Evolutionary conservation across 2,797 vertebrate genomes (phyloP), one percentile per base, ranked within the genome.

Genomic region (Lagorchestes hirsutus): DNA sequence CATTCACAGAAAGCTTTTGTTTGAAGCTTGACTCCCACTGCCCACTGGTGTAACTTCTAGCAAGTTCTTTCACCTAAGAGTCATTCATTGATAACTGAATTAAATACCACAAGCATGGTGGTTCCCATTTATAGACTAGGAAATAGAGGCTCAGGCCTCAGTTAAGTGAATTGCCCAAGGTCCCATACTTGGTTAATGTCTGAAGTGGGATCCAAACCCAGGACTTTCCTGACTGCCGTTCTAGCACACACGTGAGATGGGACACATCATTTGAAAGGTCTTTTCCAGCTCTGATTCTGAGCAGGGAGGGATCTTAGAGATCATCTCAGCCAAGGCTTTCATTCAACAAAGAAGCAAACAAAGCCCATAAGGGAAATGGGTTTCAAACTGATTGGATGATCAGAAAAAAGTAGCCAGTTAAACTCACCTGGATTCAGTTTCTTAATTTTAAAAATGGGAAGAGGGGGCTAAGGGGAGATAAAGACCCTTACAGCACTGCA

Each of bases 321-420:
- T 12, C 87, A 13, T 0, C 18, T n/a, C 11, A 22, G 46, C 91
- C 58, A 74, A 87, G 74, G 22, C 40, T 87, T 82, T 40, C 67
- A 56, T 91, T 94, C 93, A 54, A 82, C 52, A 90, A 87, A 67
- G 57, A 56, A 74, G 55, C 54, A 62, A 92, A 94, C 56, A 67
- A 55, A 96, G 97, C n/a, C 0, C 29, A 12, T 0, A 92, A 22
- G 22, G 27, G 55, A 54, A n/a, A 12, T 90, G 67, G n/a, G 2
- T 46, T 40, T 40, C 24, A 82, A 46, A 82, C 67, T 46, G 67
- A 46, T 52, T 9, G 52, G 52, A 82, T 9, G 40, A 82, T 18
- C 14, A 18, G n/a, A 40, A 74, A 74, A 74, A 74, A 67, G 14
- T n/a, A n/a, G n/a, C 24, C 18, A 74, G 0, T 74, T 82, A 8